These are phyloP conservation scores for Diprion similis DNA, from an alignment of 1,140 invertebrate species.

Conservation along the genomic window DNA sequence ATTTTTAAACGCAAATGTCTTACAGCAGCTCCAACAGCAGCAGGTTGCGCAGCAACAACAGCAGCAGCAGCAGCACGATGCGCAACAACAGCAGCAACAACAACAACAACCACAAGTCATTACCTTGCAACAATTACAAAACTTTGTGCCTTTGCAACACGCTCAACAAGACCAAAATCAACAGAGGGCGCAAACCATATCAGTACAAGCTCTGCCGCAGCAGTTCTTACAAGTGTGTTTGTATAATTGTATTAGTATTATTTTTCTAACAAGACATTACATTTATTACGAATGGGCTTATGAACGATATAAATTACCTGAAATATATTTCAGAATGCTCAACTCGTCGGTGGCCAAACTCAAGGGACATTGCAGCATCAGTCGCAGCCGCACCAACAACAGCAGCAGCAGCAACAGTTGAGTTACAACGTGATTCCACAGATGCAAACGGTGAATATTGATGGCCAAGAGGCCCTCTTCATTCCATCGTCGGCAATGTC, in stretches of 20 bases:
- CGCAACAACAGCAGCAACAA: conserved; percentile 51
- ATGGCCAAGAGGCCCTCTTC: conserved; percentile 91
- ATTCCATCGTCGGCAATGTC: conserved; percentile 72
- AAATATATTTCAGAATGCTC: conserved; percentile 43
- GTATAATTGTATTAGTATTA: conserved; percentile 11
- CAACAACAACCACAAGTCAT: conserved; percentile 59
- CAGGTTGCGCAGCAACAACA: conserved; percentile 38
- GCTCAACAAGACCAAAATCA: conserved; percentile 55
- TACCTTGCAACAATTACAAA: conserved; percentile 63
- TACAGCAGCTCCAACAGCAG: conserved; percentile 57
- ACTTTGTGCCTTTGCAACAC: conserved; percentile 60
- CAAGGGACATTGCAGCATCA: conserved; percentile 44
- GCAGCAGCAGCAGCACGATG: conserved; percentile 43
- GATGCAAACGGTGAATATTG: conserved; percentile 90
- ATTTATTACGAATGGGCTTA: conserved; percentile 11
- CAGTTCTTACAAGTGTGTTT: conserved; percentile 62
- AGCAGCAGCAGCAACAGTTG: conserved; percentile 60
- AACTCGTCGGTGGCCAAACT: conserved; percentile 51
- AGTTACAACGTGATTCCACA: conserved; percentile 73
- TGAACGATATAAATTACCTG: conserved; percentile 2
- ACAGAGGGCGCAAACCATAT: conserved; percentile 58
- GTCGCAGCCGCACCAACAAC: conserved; percentile 52
- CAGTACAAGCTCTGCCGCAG: conserved; percentile 64
- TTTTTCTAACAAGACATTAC: conserved; percentile 9
- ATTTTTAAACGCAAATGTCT: conserved; percentile 54